phyloP scores from a whole-genome alignment of 2,888 invertebrate species.

The Cerceris rybyensis region DNA sequence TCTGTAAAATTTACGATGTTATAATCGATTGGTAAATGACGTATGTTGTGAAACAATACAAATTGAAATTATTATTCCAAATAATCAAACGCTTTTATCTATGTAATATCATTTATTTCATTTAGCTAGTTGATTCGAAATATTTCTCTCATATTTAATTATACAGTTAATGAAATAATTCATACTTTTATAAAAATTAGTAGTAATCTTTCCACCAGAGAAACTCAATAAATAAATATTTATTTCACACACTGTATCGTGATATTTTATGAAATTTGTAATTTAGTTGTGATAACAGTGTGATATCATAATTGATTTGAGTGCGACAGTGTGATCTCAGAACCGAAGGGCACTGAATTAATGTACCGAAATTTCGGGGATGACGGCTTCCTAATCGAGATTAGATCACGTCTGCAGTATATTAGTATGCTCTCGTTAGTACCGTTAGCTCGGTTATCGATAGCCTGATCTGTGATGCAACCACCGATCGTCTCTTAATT shows the following conservation, averaged over 20 bases:
- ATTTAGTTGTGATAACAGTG: no score
- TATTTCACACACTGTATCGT: no score
- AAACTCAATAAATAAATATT: background rate
- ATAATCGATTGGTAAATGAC: no score
- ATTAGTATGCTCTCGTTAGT: constrained; percentile 41
- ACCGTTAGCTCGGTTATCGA: constrained; percentile 34
- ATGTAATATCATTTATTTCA: no score
- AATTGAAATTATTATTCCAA: no score
- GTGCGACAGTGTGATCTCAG: background rate
- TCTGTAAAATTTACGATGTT: no score
- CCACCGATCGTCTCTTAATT: constrained; percentile 20
- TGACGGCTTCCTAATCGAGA: constrained; percentile 38
- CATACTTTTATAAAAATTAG: background rate
- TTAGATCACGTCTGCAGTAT: constrained; percentile 34
- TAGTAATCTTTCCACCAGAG: background rate
- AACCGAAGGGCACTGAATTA: constrained; percentile 13
- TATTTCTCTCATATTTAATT: no score
- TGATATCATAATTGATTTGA: constrained; percentile 6
- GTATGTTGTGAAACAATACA: no score
- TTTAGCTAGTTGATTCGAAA: no score
- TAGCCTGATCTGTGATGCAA: constrained; percentile 35
- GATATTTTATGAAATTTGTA: no score
- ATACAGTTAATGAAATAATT: no score
- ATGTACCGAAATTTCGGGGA: constrained; percentile 26
- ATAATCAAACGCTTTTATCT: no score